A percentile compares a stretch with the other conserved stretches of the same genome.
Conservation (phyloP, 2,113 vertebrate genomes). For the Zosterops hypoxanthus region DNA sequence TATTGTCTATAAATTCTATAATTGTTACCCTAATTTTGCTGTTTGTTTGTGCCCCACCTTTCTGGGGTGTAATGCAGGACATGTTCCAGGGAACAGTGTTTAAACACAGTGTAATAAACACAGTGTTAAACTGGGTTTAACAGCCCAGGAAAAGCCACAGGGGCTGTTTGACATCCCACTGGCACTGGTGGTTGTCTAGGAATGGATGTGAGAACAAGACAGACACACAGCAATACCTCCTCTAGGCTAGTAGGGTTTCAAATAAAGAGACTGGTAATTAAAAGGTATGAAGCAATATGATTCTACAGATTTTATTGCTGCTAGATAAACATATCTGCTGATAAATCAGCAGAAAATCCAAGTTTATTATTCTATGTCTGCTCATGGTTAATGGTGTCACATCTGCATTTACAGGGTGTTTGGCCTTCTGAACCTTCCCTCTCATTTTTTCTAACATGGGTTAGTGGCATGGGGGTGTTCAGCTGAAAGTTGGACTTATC, state of each 20-base stretch:
- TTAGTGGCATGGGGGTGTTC: neutral
- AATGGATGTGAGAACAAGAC: neutral
- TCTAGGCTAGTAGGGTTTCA: neutral
- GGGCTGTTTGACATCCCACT: neutral
- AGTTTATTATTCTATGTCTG: neutral
- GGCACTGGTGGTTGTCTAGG: accelerated
- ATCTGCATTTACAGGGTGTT: neutral
- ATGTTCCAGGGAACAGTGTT: neutral
- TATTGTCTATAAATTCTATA: neutral
- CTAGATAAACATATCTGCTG: neutral
- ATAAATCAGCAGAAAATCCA: neutral
- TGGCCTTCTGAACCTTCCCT: neutral
- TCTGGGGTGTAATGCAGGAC: neutral
- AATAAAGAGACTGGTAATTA: neutral
- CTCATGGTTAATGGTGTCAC: neutral
- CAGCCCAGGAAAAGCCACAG: neutral
- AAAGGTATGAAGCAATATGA: neutral
- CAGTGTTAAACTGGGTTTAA: neutral
- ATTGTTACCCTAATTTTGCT: neutral
- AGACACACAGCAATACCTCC: neutral
- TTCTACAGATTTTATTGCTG: neutral
- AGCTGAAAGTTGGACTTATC: neutral
- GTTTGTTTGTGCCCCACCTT: neutral
- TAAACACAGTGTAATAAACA: no score
- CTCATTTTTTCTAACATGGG: no score